Evolutionary conservation across 2,113 vertebrate species (phyloP).

Genomic region (Ciconia boyciana): DNA sequence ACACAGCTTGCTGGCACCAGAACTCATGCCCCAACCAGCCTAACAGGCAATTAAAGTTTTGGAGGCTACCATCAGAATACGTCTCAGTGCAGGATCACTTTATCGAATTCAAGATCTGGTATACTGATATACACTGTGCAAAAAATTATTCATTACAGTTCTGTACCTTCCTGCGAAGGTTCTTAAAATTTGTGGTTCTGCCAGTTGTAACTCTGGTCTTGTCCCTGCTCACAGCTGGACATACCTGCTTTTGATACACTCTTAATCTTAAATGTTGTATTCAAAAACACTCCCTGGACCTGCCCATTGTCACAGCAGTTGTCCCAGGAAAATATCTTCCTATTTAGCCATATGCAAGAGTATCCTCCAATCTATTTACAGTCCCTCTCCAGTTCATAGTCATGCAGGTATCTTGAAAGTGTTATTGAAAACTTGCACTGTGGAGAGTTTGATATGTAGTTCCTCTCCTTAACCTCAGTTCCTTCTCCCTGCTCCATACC

Average conservation of each 20-base stretch:
- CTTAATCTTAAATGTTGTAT: background rate
- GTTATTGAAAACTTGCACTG: background rate
- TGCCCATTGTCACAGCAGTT: background rate
- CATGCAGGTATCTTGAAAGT: background rate
- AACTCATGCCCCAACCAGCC: background rate
- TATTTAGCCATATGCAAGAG: background rate
- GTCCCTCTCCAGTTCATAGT: background rate
- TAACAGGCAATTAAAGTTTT: background rate
- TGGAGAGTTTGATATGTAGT: rapidly evolving
- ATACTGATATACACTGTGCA: background rate
- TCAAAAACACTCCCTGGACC: background rate
- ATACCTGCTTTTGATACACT: background rate
- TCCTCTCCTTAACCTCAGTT: background rate
- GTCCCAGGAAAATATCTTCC: background rate
- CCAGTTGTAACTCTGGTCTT: background rate
- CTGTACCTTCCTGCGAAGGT: background rate
- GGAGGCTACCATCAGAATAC: background rate
- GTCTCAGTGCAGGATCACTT: background rate
- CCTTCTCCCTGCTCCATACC: background rate
- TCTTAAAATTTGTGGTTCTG: background rate
- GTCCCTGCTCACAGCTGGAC: background rate
- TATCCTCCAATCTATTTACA: background rate
- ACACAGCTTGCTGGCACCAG: background rate
- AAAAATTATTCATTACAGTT: background rate
- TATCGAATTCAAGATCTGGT: background rate